Conservation (phyloP, 2,888 invertebrate genomes). For the Nemotelus pantherinus region DNA sequence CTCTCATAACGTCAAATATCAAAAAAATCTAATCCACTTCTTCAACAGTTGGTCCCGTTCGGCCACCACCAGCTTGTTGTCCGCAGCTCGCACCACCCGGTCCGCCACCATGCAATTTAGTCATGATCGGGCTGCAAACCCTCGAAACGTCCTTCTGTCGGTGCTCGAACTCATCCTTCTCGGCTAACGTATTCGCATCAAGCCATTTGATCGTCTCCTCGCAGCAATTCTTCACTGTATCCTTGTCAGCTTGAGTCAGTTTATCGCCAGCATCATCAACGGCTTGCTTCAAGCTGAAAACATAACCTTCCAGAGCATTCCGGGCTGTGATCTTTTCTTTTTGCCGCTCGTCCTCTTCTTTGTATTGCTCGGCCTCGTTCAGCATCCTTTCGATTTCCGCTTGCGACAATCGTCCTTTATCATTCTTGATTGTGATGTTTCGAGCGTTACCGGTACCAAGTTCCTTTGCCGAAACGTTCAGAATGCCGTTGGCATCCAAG, state of each 20-base stretch:
- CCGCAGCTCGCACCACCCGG: constrained; percentile 50
- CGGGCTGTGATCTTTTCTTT: constrained; percentile 74
- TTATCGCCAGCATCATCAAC: constrained; percentile 72
- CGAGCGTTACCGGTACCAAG: constrained; percentile 74
- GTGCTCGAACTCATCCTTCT: constrained; percentile 78
- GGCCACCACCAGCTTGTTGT: constrained; percentile 70
- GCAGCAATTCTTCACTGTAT: constrained; percentile 72
- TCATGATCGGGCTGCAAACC: constrained; percentile 60
- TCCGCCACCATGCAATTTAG: constrained; percentile 45
- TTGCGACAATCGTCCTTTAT: constrained; percentile 82
- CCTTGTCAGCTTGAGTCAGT: constrained; percentile 74
- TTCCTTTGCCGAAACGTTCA: constrained; percentile 85
- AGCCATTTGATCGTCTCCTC: constrained; percentile 76
- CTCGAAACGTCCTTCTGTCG: constrained; percentile 60
- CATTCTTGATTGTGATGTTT: constrained; percentile 84
- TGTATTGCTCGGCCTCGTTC: constrained; percentile 77
- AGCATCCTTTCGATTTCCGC: constrained; percentile 85
- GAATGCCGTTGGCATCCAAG: constrained; percentile 93
- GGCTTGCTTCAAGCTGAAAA: constrained; percentile 75
- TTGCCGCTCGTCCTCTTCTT: constrained; percentile 77
- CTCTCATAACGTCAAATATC: neutral
- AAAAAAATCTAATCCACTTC: constrained; percentile 58
- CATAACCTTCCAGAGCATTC: constrained; percentile 78
- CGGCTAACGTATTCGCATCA: constrained; percentile 80
- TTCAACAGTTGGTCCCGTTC: constrained; percentile 62